Evolutionary conservation across 2,888 invertebrate species (phyloP).

Genomic region (Leistus spinibarbis): DNA sequence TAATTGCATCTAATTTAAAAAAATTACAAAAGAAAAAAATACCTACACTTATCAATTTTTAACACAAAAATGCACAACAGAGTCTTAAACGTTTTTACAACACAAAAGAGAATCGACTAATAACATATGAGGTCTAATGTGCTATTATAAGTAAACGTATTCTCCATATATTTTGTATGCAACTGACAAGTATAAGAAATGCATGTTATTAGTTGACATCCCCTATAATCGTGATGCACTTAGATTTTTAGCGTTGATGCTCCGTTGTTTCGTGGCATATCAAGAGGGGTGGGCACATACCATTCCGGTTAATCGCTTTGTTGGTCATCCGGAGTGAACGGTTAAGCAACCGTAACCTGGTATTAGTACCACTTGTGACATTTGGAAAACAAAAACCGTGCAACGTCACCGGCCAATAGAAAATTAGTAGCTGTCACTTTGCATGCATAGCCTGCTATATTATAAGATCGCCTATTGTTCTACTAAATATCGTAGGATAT

Average conservation of each 20-base stretch:
- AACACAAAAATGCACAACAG: no score
- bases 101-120: no score
- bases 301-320: slow-evolving; percentile 1
- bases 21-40: no score
- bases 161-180: no score
- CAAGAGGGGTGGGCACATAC: neutral
- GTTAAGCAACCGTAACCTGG: slow-evolving; percentile 31
- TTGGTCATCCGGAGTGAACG: slow-evolving; percentile 7
- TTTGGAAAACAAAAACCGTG: slow-evolving; percentile 29
- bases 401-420: neutral
- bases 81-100: no score
- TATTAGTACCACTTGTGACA: slow-evolving; percentile 34
- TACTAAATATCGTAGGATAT: slow-evolving; percentile 31
- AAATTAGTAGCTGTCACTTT: slow-evolving; percentile 38
- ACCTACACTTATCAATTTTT: no score
- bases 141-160: no score
- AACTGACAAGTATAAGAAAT: no score
- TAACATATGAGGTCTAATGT: no score
- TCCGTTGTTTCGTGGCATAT: neutral
- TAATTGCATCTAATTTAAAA: no score
- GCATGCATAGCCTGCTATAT: neutral
- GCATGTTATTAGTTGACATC: neutral
- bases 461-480: slow-evolving; percentile 34
- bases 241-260: neutral
- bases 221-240: neutral